phyloP scores from a whole-genome alignment of 92 coral and sea anemone genomes.

The Umimayanthus kanabou region DNA sequence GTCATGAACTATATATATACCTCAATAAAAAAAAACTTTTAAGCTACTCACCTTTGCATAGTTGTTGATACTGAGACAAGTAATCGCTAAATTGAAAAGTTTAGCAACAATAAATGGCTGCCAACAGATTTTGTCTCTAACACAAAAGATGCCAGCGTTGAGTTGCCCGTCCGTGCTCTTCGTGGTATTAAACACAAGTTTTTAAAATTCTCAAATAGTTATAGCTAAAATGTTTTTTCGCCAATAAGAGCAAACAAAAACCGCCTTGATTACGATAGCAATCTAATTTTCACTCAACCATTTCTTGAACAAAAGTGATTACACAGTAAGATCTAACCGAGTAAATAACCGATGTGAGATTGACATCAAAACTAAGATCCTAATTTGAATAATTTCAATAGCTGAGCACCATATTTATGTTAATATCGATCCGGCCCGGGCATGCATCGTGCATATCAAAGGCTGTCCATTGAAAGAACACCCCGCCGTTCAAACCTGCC shows the following conservation, averaged over 20 bases:
- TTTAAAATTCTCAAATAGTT: neutral
- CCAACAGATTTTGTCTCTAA: too few species aligned
- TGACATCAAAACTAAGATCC: constrained; percentile 19
- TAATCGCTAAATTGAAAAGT: neutral
- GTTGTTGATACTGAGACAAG: neutral
- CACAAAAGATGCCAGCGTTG: neutral
- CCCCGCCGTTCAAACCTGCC: neutral
- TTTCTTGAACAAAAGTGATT: constrained; percentile 34
- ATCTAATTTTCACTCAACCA: constrained; percentile 26
- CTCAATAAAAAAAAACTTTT: neutral
- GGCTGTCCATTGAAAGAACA: constrained; percentile 9
- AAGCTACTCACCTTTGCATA: constrained; percentile 35
- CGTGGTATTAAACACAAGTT: neutral
- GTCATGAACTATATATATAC: neutral
- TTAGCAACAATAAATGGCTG: neutral
- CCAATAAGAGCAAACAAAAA: constrained; percentile 14
- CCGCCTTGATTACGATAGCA: neutral
- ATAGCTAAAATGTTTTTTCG: constrained; percentile 2
- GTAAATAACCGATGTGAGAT: constrained; percentile 21
- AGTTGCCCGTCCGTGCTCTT: neutral
- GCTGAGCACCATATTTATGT: constrained; percentile 9
- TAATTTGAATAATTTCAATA: constrained; percentile 41
- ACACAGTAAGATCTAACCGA: constrained; percentile 23
- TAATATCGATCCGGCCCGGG: neutral
- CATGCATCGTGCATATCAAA: constrained; percentile 16